Percentiles rank a stretch among this genome's conserved stretches.
Conservation (phyloP, 2,113 vertebrate genomes). For the Zootoca vivipara region DNA sequence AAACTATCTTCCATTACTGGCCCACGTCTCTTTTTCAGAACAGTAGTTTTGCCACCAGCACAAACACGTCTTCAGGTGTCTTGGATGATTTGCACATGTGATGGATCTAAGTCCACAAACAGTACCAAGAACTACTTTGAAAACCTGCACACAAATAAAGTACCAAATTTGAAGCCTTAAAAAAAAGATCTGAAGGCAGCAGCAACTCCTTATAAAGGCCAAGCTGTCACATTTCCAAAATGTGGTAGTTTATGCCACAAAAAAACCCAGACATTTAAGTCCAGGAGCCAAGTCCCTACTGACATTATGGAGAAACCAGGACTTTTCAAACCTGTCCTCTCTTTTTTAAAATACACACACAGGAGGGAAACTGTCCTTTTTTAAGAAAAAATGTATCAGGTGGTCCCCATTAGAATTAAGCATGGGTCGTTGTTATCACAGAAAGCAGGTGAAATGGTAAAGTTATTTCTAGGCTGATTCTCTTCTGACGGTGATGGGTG, state of each 20-base stretch:
- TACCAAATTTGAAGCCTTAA: slow-evolving; percentile 11
- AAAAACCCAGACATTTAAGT: neutral
- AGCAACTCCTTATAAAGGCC: slow-evolving; percentile 61
- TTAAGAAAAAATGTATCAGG: neutral
- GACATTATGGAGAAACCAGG: rapidly evolving
- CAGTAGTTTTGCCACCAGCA: neutral
- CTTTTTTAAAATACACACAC: neutral
- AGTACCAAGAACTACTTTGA: neutral
- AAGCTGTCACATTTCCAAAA: slow-evolving; percentile 36
- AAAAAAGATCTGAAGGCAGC: slow-evolving; percentile 41
- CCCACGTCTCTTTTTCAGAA: neutral
- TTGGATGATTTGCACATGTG: rapidly evolving
- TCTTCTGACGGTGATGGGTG: neutral
- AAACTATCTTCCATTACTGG: neutral
- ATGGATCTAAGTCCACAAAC: neutral
- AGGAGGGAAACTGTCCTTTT: neutral
- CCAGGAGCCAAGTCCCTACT: rapidly evolving
- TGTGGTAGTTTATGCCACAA: slow-evolving; percentile 27
- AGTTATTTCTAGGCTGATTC: neutral
- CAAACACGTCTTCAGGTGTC: rapidly evolving
- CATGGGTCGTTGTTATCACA: neutral
- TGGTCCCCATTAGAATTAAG: neutral
- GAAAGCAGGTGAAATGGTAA: neutral
- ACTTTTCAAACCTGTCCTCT: neutral
- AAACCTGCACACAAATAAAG: neutral